Evolutionary conservation across 2,888 invertebrate species (phyloP).

Genomic region (Oligia fasciuncula): DNA sequence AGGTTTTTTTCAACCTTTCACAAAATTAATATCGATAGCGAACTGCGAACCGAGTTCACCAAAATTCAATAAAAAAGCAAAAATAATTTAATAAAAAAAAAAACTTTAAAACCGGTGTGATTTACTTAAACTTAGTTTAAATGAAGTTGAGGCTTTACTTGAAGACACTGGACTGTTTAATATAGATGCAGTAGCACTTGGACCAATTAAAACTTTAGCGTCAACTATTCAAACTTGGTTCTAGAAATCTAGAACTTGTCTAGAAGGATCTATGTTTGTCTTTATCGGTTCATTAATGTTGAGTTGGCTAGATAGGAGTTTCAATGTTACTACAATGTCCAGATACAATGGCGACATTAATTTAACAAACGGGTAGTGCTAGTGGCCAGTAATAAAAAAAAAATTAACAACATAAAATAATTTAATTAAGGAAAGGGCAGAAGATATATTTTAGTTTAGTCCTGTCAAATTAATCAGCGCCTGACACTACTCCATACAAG

Average conservation of each 20-base stretch:
- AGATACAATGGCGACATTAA: too few species aligned
- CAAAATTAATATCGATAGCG: neutral
- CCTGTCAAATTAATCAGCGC: too few species aligned
- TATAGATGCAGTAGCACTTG: neutral
- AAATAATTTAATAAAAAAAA: neutral
- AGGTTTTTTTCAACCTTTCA: neutral
- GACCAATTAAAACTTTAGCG: slow-evolving; percentile 30
- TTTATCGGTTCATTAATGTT: neutral
- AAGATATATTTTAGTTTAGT: too few species aligned
- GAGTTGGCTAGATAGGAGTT: neutral
- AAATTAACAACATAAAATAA: too few species aligned
- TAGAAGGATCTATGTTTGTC: slow-evolving; percentile 16
- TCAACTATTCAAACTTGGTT: neutral
- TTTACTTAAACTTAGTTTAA: slow-evolving; percentile 18
- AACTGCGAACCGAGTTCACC: neutral
- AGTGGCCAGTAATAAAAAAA: too few species aligned
- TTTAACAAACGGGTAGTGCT: too few species aligned
- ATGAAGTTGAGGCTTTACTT: slow-evolving; percentile 22
- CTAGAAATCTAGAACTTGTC: neutral
- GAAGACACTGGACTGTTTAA: slow-evolving; percentile 18
- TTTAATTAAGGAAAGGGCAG: too few species aligned
- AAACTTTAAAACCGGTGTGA: slow-evolving; percentile 5
- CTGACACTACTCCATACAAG: too few species aligned
- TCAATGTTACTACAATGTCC: neutral
- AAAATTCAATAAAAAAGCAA: neutral